Base-by-base conservation (phyloP, 2,113 vertebrate species). In the Hippocampus comes region DNA sequence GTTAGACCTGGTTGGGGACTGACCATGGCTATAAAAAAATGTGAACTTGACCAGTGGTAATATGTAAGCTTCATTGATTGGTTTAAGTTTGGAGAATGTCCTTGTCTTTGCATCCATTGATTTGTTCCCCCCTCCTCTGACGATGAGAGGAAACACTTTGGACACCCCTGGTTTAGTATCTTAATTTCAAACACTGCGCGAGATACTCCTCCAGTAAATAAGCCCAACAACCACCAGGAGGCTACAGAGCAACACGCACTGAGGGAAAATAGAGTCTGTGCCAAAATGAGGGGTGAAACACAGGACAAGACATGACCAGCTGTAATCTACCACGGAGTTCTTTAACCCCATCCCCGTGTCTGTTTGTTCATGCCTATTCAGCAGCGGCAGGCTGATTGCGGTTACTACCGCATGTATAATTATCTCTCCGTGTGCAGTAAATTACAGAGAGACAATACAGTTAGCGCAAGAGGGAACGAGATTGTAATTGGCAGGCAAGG, bases 221-320 rank as follows among this genome's bases (percentile, higher is more conserved):
- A 49, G 76, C 76, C 69, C 83, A 68, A 34, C 83, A 70, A 46
- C 83, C 89, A 84, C 75, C 76, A 84, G 86, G 82, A 82, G 82
- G 84, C 82, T 25, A 9, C 70, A 63, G 41, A 57, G 61, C 71
- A 66, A 57, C 53, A 23, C 60, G 25, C 53, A 61, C 49, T 10
- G 48, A 43, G 41, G 51, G 42, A 10, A 23, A 23, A 60, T 9
- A 27, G 38, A 17, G 20, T 49, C 46, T 49, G 25, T 34, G 25
- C 20, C 25, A 61, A 60, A 34, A 38, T 69, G 38, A 41, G 11
- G 75, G 9, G 41, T 9, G 63, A 42, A 25, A 63, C 43, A 21
- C 57, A 48, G 11, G 57, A 17, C 59, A 34, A 42, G 25, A 63
- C 59, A 34, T 25, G 25, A 63, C n/a, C 21, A 20, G 20, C 12